phyloP scores from a whole-genome alignment of 2,113 vertebrate genomes.

The Edolisoma coerulescens region DNA sequence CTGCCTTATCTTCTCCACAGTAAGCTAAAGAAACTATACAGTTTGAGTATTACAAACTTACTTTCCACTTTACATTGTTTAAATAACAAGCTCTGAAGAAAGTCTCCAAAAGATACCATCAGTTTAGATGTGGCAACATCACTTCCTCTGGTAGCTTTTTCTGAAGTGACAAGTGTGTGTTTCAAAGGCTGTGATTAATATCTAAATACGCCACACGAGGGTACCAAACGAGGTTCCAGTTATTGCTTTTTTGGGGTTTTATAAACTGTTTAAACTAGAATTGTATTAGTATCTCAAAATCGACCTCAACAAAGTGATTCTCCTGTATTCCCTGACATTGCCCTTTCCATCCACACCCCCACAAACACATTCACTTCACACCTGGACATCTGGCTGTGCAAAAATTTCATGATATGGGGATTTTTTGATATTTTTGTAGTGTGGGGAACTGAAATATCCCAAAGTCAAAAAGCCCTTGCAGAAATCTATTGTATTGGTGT shows the following conservation, averaged over 20 bases:
- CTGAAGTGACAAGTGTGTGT: neutral
- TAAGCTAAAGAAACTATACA: neutral
- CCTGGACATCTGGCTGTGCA: neutral
- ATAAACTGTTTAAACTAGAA: neutral
- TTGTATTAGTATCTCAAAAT: neutral
- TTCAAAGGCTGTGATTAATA: neutral
- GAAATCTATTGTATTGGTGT: neutral
- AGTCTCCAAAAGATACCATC: neutral
- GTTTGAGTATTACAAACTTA: neutral
- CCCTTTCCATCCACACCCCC: neutral
- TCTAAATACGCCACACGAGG: neutral
- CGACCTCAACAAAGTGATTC: neutral
- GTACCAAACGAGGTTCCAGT: neutral
- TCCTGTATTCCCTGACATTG: neutral
- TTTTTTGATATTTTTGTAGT: neutral
- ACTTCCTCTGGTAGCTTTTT: neutral
- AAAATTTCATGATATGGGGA: rapidly evolving
- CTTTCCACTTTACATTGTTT: neutral
- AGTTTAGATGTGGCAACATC: neutral
- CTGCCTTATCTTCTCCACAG: neutral
- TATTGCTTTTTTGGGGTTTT: neutral
- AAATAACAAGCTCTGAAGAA: neutral
- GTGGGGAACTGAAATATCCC: neutral
- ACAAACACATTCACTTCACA: neutral
- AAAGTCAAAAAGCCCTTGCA: neutral